Base-by-base conservation (phyloP, 2,797 vertebrate species). In the Coluber constrictor region DNA sequence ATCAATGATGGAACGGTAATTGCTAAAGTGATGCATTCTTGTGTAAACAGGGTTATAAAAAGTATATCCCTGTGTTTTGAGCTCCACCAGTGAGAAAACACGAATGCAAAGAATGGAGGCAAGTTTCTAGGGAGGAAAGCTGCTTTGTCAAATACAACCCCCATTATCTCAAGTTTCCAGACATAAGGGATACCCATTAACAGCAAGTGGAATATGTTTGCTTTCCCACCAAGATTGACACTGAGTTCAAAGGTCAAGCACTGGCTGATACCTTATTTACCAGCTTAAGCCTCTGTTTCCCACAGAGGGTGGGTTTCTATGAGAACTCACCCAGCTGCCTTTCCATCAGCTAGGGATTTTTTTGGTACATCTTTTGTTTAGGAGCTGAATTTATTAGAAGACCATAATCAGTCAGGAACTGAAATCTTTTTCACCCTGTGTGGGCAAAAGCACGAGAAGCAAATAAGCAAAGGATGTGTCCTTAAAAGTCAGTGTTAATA, bases 211-310 rank as follows among this genome's bases (percentile, higher is more conserved):
- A 95, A 93, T 98, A 96, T 98, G 96, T 98, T 98, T 97, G 96
- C 97, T 97, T 98, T 98, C 97, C 97, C 98, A 98, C 97, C 96
- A 27, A 95, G 96, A 88, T 95, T 96, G 97, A 97, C 97, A 96
- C 95, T 56, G 92, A 94, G 95, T 96, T 96, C 92, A 95, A 96
- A 97, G 97, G 97, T 98, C 97, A 97, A 95, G 94, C 97, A 96
- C 95, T 95, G 97, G 96, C 96, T 70, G 66, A 95, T 96, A 63
- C 96, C 92, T 89, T 96, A 93, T 97, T 98, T 97, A 94, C 94
- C 66, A 90, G 96, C 93, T 95, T 95, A 94, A 97, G 94, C 94
- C 54, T 94, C 4, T 90, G 93, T 95, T 97, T 97, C 97, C 96
- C 97, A 97, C 96, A 96, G 92, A 86, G 92, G 63, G 29, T 90